Conservation (phyloP, 2,113 vertebrate species). For the Cryptomyrus ogoouensis region DNA sequence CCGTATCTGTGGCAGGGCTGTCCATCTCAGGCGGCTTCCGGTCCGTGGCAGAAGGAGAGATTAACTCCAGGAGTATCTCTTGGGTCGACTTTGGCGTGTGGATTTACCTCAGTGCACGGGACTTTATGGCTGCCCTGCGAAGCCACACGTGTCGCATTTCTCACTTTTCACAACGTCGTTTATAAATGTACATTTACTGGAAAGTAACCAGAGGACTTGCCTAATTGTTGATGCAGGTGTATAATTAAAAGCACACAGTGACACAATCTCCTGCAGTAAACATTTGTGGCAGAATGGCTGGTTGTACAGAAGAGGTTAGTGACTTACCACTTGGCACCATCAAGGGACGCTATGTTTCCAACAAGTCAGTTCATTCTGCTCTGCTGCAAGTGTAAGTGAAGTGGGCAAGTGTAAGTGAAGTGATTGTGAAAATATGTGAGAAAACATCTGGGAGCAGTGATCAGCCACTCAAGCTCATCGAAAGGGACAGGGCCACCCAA, state of each 20-base stretch:
- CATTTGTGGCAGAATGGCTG: neutral
- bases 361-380: neutral
- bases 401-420: neutral
- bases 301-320: neutral
- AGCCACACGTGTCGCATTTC: neutral
- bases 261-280: neutral
- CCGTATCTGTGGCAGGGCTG: neutral
- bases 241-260: neutral
- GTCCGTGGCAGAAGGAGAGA: neutral
- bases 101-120: neutral
- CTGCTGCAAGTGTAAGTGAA: no score
- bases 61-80: neutral
- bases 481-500: neutral
- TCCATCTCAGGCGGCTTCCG: neutral
- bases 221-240: neutral
- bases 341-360: neutral
- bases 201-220: neutral
- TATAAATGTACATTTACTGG: neutral
- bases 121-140: neutral
- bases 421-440: no score
- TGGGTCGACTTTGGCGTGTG: neutral
- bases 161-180: neutral
- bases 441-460: neutral
- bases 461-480: neutral
- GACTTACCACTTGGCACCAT: neutral